Percentiles rank a stretch among this genome's conserved stretches.
These are phyloP conservation scores for Mesoclemmys tuberculata DNA, from an alignment of 2,113 vertebrate species.

Conservation along the genomic window DNA sequence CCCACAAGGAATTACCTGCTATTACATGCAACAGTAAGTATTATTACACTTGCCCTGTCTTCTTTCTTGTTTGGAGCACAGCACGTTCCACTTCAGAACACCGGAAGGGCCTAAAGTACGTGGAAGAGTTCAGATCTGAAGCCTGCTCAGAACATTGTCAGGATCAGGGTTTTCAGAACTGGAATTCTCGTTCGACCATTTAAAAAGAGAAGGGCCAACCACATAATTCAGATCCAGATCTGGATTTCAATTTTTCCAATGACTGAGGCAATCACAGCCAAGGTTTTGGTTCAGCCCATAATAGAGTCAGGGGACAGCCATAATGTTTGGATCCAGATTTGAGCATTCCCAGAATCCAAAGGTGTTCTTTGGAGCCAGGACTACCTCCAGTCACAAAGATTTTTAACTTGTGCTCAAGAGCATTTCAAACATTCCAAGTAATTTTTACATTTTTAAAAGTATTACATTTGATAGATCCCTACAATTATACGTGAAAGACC, in stretches of 20 bases:
- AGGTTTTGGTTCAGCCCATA: neutral
- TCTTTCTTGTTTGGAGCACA: neutral
- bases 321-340: neutral
- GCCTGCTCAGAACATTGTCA: neutral
- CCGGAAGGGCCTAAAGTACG: neutral
- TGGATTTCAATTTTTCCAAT: neutral
- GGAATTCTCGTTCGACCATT: neutral
- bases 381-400: neutral
- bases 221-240: neutral
- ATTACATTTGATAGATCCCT: neutral
- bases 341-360: neutral
- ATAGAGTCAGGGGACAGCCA: neutral
- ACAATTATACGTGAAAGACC: neutral
- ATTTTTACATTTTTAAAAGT: neutral
- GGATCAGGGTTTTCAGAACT: neutral
- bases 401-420: neutral
- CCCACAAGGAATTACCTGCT: neutral
- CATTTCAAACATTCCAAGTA: neutral
- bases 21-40: neutral
- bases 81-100: neutral
- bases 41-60: neutral
- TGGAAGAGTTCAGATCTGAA: fast-evolving
- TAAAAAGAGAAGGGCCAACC: neutral
- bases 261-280: neutral
- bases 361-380: neutral